These are phyloP conservation scores for Esperia sulphurella DNA, from an alignment of 2,888 invertebrate genomes.

Conservation along the genomic window DNA sequence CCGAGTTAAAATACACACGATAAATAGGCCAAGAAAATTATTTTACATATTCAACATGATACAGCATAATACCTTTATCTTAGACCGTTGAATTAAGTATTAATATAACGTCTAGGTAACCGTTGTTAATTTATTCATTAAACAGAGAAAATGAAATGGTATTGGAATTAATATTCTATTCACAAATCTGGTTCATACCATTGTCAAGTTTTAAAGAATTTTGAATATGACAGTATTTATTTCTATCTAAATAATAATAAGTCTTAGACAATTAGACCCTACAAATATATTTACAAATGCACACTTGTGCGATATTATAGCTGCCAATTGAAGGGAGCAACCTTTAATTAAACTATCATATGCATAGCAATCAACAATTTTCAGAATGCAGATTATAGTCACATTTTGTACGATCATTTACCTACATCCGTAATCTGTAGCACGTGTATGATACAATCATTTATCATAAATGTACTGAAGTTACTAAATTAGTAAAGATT, in stretches of 20 bases:
- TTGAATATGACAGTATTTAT: conserved; percentile 25
- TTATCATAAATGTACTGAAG: conserved; percentile 16
- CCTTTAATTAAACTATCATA: conserved; percentile 30
- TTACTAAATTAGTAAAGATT: conserved; percentile 31
- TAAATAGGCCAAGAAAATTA: conserved; percentile 3
- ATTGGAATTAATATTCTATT: too few species aligned
- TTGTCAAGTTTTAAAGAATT: too few species aligned
- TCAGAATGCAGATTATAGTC: conserved; percentile 63
- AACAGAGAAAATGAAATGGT: too few species aligned
- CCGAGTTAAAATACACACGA: conserved; percentile 28
- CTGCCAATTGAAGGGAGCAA: conserved; percentile 71
- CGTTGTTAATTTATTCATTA: too few species aligned
- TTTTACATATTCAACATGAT: not conserved
- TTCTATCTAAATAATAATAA: conserved; percentile 61
- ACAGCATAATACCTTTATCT: not conserved
- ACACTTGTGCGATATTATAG: conserved; percentile 59
- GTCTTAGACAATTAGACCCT: conserved; percentile 60
- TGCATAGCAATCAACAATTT: conserved; percentile 47
- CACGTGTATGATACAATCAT: conserved; percentile 22
- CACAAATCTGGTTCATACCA: too few species aligned
- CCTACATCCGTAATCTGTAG: conserved; percentile 33
- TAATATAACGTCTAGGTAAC: too few species aligned
- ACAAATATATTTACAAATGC: conserved; percentile 67
- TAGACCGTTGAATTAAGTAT: not conserved
- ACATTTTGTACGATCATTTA: conserved; percentile 71